Conservation (phyloP, 2,888 invertebrate genomes). For the Drosophila melanosoma region DNA sequence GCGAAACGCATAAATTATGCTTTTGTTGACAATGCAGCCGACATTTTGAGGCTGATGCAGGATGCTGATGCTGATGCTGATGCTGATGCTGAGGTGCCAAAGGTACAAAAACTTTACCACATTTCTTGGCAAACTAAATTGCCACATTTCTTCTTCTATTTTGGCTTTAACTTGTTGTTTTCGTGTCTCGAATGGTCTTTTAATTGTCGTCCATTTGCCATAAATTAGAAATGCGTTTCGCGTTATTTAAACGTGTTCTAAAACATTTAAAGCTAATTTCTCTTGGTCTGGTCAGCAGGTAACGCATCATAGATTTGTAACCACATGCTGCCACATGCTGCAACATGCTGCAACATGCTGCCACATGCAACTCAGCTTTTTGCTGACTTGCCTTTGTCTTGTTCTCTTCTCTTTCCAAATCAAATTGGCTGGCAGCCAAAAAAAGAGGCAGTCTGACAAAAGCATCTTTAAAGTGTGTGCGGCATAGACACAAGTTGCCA, state of each 20-base stretch:
- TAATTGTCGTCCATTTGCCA: constrained; percentile 67
- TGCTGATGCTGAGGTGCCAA: constrained; percentile 63
- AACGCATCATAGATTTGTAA: constrained; percentile 47
- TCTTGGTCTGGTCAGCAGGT: constrained; percentile 55
- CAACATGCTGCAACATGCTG: constrained; percentile 21
- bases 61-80: constrained; percentile 34
- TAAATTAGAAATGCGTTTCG: constrained; percentile 61
- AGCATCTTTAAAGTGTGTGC: constrained; percentile 57
- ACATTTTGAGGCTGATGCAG: constrained; percentile 49
- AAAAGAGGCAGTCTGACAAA: constrained; percentile 18
- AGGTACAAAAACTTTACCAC: constrained; percentile 57
- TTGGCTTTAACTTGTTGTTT: neutral
- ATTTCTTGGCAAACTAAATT: constrained; percentile 66
- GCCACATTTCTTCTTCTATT: constrained; percentile 13
- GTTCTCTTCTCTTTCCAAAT: constrained; percentile 27
- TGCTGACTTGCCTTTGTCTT: constrained; percentile 18
- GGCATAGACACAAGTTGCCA: constrained; percentile 33
- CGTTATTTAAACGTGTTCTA: constrained; percentile 67
- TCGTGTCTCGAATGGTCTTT: constrained; percentile 58
- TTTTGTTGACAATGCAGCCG: constrained; percentile 64
- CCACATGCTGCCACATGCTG: constrained; percentile 34
- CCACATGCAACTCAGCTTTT: constrained; percentile 7
- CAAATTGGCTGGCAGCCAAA: constrained; percentile 44
- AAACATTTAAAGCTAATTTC: constrained; percentile 70
- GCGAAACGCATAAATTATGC: constrained; percentile 73